Evolutionary conservation across 2,113 vertebrate genomes (phyloP).

Genomic region (Isichthys henryi): DNA sequence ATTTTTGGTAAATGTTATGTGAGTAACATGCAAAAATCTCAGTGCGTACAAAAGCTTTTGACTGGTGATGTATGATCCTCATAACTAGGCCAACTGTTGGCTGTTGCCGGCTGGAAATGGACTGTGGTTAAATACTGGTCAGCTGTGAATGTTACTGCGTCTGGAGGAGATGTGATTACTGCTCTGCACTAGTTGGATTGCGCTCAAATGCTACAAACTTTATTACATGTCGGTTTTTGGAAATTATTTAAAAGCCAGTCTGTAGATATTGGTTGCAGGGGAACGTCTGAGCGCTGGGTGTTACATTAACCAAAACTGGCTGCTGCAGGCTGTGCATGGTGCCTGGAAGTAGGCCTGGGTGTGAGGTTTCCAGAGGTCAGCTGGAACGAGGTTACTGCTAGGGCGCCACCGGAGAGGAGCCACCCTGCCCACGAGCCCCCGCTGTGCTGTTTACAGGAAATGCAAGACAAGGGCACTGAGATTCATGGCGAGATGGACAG

Average conservation of each 20-base stretch:
- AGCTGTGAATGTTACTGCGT: not conserved
- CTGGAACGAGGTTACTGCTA: slow-evolving; percentile 46
- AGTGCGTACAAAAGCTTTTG: no score
- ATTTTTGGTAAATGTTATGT: no score
- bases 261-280: slow-evolving; percentile 5
- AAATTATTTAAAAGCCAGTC: not conserved
- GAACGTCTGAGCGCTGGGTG: slow-evolving; percentile 42
- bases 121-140: not conserved
- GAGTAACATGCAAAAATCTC: no score
- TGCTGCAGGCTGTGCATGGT: not conserved
- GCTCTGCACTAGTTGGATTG: not conserved
- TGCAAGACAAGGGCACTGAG: slow-evolving; percentile 52
- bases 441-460: slow-evolving; percentile 67
- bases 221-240: not conserved
- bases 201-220: not conserved
- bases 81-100: not conserved
- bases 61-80: not conserved
- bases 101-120: not conserved
- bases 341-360: slow-evolving; percentile 36
- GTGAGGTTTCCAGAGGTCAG: slow-evolving; percentile 46
- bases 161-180: not conserved
- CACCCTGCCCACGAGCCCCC: slow-evolving; percentile 33
- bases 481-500: not conserved
- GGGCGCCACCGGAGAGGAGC: slow-evolving; percentile 63
- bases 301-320: slow-evolving; percentile 20